Evolutionary conservation across 2,888 invertebrate species (phyloP), one percentile per base, ranked within the genome.

Genomic region (Thecophora atra): DNA sequence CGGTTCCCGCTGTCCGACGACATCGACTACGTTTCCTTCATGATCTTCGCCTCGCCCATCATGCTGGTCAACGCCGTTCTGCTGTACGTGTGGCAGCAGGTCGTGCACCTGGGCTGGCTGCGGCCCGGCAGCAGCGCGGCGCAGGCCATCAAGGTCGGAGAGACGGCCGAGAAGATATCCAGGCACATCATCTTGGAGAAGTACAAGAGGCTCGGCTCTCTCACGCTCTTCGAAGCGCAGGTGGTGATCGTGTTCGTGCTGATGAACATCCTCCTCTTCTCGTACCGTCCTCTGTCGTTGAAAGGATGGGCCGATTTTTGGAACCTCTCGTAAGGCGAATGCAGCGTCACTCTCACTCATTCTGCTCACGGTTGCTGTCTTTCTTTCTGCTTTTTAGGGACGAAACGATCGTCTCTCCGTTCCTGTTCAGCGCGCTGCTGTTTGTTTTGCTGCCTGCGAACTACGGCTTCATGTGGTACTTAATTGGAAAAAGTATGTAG

Each of bases 271-370:
- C 87, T 97, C 72, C 95, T 96, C 91, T 92, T 97, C 84, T 92
- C 94, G 84, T 89, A 95, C 28, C 91, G 91, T 74, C 97, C 97
- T 0, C 94, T 94, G 70, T 94, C 96, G 82, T 90, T 94, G 75
- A 87, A 88, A 0, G 97, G 97, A 0, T 97, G 96, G 95, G 93
- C 93, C 0, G 89, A 90, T 69, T 84, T 80, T 0, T 70, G 84
- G 1, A 77, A 78, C 15, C 24, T 58, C 8, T 28, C 6, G 58
- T 58, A 58, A 28, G 58, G 4, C 11, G 13, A n/a, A 17, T 47
- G 11, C 15, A 17, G 11, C 3, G 11, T 47, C 3, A 47, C 6
- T 47, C 3, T 47, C 11, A 17, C 6, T 11, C 13, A n/a, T n/a
- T n/a, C 47, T 47, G 11, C 13, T 47, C 47, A 47, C 8, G 13